Evolutionary conservation across 1,140 invertebrate species (phyloP), one percentile per base, ranked within the genome.

Genomic region (Orius insidiosus): DNA sequence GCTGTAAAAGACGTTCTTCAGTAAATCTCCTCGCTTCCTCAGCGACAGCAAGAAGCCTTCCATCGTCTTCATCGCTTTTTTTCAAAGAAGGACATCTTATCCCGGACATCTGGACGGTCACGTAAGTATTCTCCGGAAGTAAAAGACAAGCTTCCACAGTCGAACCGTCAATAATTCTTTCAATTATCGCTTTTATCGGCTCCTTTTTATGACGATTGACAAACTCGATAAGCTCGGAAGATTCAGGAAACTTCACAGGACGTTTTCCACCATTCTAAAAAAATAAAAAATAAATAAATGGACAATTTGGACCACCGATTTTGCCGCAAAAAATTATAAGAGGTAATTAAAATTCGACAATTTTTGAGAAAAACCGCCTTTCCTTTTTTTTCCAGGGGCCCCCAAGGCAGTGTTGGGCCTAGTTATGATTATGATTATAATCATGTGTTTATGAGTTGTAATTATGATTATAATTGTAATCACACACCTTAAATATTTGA

Each of bases 161-260:
- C 13, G 90, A 95, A 2, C 94, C 94, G 68, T 98, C 93, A 49
- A 90, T 72, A 1, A 98, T 90, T 69, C 93, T 83, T 63, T 97
- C 92, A 58, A 98, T 84, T 18, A 96, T 75, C 41, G 88, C 89
- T 61, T 78, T 70, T 8, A 92, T 65, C 0, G 81, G 83, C 57
- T 89, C 85, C 31, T 76, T 72, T 24, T 74, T 47, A 5, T 38
- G 46, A 15, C 42, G 42, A 42, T 41, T 41, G 7, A 47, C 42
- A 11, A 41, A 38, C 13, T 40, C 46, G 36, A 41, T 41, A 11
- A 41, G 42, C 5, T 40, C 16, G 19, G 46, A 9, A 15, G 40
- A 41, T 24, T 40, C 24, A 24, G 24, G 24, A 24, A 24, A 24
- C 24, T 24, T 11, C 15, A 49, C 5, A 4, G 14, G 3, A 14